Evolutionary conservation across 2,888 invertebrate genomes (phyloP).

Genomic region (Epirrhoe tristata): DNA sequence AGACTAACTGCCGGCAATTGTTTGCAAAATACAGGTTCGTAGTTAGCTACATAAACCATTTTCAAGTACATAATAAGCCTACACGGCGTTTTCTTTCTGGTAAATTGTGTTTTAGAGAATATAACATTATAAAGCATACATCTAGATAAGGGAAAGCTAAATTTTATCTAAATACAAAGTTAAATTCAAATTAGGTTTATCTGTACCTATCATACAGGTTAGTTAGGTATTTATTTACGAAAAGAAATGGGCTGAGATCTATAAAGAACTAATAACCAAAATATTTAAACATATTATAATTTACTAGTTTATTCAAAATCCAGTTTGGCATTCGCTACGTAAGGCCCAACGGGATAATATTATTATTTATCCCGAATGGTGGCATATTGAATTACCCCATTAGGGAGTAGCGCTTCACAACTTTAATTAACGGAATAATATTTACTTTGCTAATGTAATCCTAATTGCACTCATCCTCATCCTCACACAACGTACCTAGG

Average conservation of each 20-base stretch:
- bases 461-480: not conserved
- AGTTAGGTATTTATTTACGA: no score
- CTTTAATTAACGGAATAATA: slow-evolving; percentile 53
- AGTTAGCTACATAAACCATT: not conserved
- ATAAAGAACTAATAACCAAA: no score
- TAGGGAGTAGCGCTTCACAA: slow-evolving; percentile 39
- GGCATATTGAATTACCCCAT: slow-evolving; percentile 40
- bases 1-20: slow-evolving; percentile 2
- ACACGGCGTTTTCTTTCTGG: not conserved
- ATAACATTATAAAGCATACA: no score
- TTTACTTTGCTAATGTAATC: slow-evolving; percentile 43
- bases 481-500: not conserved
- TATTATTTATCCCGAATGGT: slow-evolving; percentile 30
- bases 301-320: slow-evolving; percentile 1
- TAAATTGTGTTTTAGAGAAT: no score
- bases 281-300: not conserved
- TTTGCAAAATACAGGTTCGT: slow-evolving; percentile 5
- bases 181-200: no score
- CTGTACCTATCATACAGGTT: no score
- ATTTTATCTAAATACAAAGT: no score
- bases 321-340: slow-evolving; percentile 8
- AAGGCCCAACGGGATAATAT: slow-evolving; percentile 30
- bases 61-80: not conserved
- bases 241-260: no score
- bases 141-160: no score